These are phyloP conservation scores for Erebia aethiops DNA, from an alignment of 2,888 invertebrate genomes.

Conservation along the genomic window DNA sequence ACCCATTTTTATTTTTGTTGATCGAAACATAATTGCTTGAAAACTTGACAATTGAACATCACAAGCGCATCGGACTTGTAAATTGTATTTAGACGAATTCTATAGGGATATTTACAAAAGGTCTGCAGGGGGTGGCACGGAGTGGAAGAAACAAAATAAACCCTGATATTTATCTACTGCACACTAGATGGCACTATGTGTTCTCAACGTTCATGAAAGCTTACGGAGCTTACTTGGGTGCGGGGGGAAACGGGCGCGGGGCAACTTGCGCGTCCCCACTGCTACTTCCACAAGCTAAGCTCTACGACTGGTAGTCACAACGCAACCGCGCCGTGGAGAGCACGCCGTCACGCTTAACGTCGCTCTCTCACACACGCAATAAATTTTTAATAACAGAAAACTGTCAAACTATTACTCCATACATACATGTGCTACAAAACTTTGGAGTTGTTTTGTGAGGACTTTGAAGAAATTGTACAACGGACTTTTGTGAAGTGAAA, in stretches of 20 bases:
- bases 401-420: conserved; percentile 56
- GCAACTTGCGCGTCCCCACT: conserved; percentile 72
- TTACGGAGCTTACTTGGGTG: conserved; percentile 54
- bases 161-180: conserved; percentile 44
- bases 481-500: conserved; percentile 77
- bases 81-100: not conserved
- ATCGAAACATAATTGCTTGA: not conserved
- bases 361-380: conserved; percentile 69
- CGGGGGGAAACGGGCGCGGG: conserved; percentile 56
- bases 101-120: not conserved
- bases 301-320: conserved; percentile 74
- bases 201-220: conserved; percentile 48
- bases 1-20: not conserved
- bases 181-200: conserved; percentile 64
- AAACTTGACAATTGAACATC: not conserved
- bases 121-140: not conserved
- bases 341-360: conserved; percentile 63
- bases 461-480: conserved; percentile 48
- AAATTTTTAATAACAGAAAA: conserved; percentile 75
- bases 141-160: not conserved
- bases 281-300: conserved; percentile 72
- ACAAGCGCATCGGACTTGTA: not conserved
- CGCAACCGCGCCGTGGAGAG: conserved; percentile 68
- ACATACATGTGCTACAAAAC: conserved; percentile 58
- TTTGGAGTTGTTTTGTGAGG: conserved; percentile 47